Conservation (phyloP, 2,888 invertebrate genomes). For the Physocephala rufipes region DNA sequence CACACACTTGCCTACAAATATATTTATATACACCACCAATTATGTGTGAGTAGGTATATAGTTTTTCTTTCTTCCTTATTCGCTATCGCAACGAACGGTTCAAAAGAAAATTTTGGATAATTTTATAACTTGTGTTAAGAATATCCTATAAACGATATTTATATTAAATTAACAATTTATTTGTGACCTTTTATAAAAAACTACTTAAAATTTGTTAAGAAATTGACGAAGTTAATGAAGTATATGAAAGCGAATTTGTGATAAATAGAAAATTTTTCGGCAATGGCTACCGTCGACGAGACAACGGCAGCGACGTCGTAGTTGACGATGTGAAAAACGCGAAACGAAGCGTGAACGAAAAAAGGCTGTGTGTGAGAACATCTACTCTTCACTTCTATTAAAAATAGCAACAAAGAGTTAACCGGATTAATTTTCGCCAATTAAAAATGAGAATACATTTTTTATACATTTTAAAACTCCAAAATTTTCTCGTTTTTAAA, state of each 20-base stretch:
- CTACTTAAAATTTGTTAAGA: conserved; percentile 12
- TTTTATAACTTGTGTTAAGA: conserved; percentile 28
- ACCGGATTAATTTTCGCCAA: conserved; percentile 53
- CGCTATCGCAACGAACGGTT: conserved; percentile 39
- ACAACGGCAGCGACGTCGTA: conserved; percentile 43
- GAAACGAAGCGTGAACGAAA: conserved; percentile 42
- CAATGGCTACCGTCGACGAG: conserved; percentile 48
- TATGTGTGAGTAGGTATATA: conserved; percentile 32
- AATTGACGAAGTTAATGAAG: conserved; percentile 31
- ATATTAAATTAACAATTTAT: conserved; percentile 4
- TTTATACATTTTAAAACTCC: neutral
- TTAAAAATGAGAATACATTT: conserved; percentile 31
- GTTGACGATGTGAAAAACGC: conserved; percentile 53
- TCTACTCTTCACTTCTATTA: conserved; percentile 15
- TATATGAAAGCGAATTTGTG: conserved; percentile 25
- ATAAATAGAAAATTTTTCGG: conserved; percentile 45
- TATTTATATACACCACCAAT: conserved; percentile 6
- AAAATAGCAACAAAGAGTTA: conserved; percentile 45
- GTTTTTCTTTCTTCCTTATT: conserved; percentile 35
- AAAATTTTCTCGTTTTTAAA: conserved; percentile 2
- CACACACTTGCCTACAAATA: conserved; percentile 1
- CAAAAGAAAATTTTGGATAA: conserved; percentile 41
- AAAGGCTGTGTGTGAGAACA: conserved; percentile 28
- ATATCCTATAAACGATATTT: conserved; percentile 8
- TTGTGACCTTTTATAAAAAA: neutral